phyloP scores from a whole-genome alignment of 92 coral and sea anemone genomes.

The Epizoanthus rinbou region DNA sequence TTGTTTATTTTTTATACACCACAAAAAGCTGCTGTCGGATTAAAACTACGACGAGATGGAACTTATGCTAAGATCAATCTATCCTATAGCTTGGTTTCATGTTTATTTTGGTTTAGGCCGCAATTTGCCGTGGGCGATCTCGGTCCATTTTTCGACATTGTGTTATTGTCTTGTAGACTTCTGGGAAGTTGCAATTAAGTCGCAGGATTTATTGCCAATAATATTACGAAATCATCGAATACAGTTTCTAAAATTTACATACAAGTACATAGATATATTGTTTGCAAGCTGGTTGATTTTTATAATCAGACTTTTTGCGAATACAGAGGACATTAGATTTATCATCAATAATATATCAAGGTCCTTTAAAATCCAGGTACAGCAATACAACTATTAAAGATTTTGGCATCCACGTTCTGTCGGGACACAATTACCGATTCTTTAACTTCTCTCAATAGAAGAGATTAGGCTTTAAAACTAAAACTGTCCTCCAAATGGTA shows the following conservation, averaged over 20 bases:
- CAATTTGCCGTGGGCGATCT: constrained; percentile 15
- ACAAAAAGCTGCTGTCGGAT: background rate
- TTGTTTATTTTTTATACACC: background rate
- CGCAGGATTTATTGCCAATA: constrained; percentile 55
- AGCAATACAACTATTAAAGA: constrained; percentile 1
- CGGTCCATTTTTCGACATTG: constrained; percentile 14
- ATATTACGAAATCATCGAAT: constrained; percentile 63
- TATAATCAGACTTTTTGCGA: constrained; percentile 22
- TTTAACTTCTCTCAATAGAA: background rate
- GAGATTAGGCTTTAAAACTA: background rate
- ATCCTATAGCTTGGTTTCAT: background rate
- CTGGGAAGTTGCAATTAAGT: constrained; percentile 64
- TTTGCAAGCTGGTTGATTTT: constrained; percentile 43
- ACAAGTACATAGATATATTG: constrained; percentile 49
- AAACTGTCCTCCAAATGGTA: background rate
- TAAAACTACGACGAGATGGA: background rate
- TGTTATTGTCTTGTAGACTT: background rate
- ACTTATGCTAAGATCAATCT: constrained; percentile 8
- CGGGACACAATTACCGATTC: background rate
- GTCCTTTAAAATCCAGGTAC: constrained; percentile 34
- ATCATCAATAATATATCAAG: constrained; percentile 31
- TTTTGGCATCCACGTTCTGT: constrained; percentile 17
- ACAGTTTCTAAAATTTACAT: constrained; percentile 73
- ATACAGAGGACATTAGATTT: constrained; percentile 7
- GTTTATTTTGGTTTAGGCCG: constrained; percentile 25